Percentiles rank a stretch among this genome's conserved stretches.
phyloP scores from a whole-genome alignment of 1,140 invertebrate species.

The Pseudomyrmex flavicornis region DNA sequence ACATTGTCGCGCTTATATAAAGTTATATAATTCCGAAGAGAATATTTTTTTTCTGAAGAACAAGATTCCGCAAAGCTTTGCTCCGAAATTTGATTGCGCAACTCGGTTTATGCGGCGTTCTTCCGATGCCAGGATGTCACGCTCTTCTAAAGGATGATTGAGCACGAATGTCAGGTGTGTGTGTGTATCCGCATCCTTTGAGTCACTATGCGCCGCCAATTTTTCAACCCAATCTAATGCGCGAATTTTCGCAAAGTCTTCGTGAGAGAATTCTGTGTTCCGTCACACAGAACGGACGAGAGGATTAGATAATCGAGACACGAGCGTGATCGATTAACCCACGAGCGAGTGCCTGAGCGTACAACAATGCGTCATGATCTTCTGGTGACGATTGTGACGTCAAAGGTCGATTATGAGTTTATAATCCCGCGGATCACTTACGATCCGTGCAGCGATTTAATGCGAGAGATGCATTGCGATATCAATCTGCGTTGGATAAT shows the following conservation, averaged over 20 bases:
- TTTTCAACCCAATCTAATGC: background rate
- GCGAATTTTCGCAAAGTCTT: background rate
- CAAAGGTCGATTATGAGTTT: conserved; percentile 40
- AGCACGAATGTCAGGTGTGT: conserved; percentile 9
- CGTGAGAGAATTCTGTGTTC: conserved; percentile 38
- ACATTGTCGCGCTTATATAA: no score
- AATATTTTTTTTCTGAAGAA: no score
- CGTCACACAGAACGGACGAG: background rate
- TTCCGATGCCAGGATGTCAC: no score
- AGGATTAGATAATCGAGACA: conserved; percentile 65
- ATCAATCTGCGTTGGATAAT: conserved; percentile 52
- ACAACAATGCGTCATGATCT: conserved; percentile 50
- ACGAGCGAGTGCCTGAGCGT: background rate
- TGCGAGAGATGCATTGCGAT: conserved; percentile 21
- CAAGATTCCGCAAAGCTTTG: no score
- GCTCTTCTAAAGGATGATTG: background rate
- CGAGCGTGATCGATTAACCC: conserved; percentile 63
- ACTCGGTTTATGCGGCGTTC: no score
- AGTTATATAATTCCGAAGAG: no score
- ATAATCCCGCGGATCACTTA: conserved; percentile 22
- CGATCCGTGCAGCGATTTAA: conserved; percentile 18
- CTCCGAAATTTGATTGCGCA: no score
- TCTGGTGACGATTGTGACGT: conserved; percentile 63
- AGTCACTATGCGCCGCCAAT: background rate
- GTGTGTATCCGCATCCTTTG: background rate